phyloP scores from a whole-genome alignment of 2,113 vertebrate species.

The Ictalurus punctatus region DNA sequence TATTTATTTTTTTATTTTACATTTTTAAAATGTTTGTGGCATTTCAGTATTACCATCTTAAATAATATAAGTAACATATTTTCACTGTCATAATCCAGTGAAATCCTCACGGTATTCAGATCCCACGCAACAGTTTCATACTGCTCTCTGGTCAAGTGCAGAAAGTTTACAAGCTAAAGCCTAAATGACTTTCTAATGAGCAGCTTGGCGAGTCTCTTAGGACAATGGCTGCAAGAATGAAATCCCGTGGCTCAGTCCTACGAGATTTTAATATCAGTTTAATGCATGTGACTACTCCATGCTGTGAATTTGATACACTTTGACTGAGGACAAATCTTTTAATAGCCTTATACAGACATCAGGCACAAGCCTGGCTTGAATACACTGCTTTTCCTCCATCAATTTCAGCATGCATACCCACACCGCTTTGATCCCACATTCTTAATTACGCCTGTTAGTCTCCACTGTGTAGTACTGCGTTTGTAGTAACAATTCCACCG shows the following conservation, averaged over 20 bases:
- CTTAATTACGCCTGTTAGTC: constrained; percentile 38
- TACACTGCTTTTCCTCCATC: not conserved
- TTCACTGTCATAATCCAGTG: not conserved
- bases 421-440: constrained; percentile 18
- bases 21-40: too few relatives aligned
- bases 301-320: constrained; percentile 13
- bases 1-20: too few relatives aligned
- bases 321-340: constrained; percentile 1
- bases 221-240: not conserved
- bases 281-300: constrained; percentile 10
- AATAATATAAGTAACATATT: not conserved
- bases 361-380: not conserved
- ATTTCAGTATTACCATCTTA: not conserved
- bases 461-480: constrained; percentile 5
- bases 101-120: not conserved
- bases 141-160: not conserved
- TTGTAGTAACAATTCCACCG: constrained; percentile 10
- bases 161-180: not conserved
- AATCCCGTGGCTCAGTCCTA: not conserved
- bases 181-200: constrained; percentile 26
- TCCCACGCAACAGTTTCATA: not conserved
- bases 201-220: not conserved
- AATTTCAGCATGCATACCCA: constrained; percentile 12
- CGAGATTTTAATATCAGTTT: constrained; percentile 20
- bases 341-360: not conserved